Base-by-base conservation (phyloP, 1,140 invertebrate genomes). In the Cotesia chilonis region DNA sequence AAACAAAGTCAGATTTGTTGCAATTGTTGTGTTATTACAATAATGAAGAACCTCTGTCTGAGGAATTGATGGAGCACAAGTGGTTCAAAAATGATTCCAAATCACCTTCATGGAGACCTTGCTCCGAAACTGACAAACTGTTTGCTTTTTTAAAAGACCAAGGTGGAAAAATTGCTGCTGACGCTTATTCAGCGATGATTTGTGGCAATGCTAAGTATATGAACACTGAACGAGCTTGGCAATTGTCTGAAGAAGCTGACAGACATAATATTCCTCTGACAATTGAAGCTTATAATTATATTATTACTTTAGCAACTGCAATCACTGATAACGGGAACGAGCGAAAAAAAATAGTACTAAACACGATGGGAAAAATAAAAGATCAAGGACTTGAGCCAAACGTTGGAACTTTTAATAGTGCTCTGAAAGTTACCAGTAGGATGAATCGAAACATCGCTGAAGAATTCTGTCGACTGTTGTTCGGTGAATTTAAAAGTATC, bases 1-100 rank as follows among this genome's bases (percentile, higher is more conserved):
- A 91, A 61, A 83, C 90, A 0, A 91, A 92, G 80, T 90, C 94
- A 75, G 84, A 89, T 12, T 84, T 96, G n/a, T 84, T 97, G 9
- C 94, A 97, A 84, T 81, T 97, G 12, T 80, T 96, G 3, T 95
- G 94, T 80, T 97, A 91, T 83, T 93, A 91, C 76, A 97, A 97
- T 85, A 88, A 89, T 75, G 86, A 90, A 64, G 91, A 94, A 72
- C 85, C 89, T 0, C 69, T 90, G 20, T 85, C 89, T 10, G 88
- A 90, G 54, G 92, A 95, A 61, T 92, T 91, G 79, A 81, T 92
- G n/a, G 93, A 95, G 82, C 92, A 95, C 83, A 89, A 90, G 66
- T 96, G 92, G 93, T 95, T 93, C 80, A 79, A 79, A 73, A 89
- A 66, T 83, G 84, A 76, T 77, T 35, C 67, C 1, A 59, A 47